These are phyloP conservation scores for Mythimna albipuncta DNA, from an alignment of 2,888 invertebrate species.

Conservation along the genomic window DNA sequence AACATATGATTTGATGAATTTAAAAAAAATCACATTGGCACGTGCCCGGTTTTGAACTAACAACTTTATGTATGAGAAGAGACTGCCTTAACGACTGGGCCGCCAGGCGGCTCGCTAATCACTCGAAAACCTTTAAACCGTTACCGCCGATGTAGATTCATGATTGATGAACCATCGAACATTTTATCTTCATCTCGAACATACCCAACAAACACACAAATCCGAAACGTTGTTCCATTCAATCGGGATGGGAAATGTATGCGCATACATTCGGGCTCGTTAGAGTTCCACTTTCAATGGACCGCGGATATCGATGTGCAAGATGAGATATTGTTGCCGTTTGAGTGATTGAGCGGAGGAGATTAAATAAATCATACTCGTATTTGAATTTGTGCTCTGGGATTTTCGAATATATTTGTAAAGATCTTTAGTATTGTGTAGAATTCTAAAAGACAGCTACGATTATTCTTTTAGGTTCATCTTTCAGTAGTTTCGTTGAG, in stretches of 20 bases:
- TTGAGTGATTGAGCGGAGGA: conserved; percentile 29
- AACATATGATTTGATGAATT: too few relatives aligned
- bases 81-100: too few relatives aligned
- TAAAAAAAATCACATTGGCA: too few relatives aligned
- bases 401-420: neutral
- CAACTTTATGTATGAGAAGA: too few relatives aligned
- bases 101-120: conserved; percentile 14
- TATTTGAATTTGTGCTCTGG: neutral
- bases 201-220: conserved; percentile 70
- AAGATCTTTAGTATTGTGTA: neutral
- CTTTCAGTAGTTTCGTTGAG: too few relatives aligned
- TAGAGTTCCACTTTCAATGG: conserved; percentile 75
- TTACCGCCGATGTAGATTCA: conserved; percentile 28
- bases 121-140: conserved; percentile 25
- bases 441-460: neutral
- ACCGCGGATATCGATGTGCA: conserved; percentile 59
- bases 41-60: too few relatives aligned
- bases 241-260: conserved; percentile 83
- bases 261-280: conserved; percentile 86
- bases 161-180: conserved; percentile 51
- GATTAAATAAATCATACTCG: conserved; percentile 7
- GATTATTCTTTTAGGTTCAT: too few relatives aligned
- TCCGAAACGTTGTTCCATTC: conserved; percentile 78
- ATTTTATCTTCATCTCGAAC: conserved; percentile 59
- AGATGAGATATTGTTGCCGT: conserved; percentile 63